Conservation (phyloP, 2,113 vertebrate genomes). For the Leucopsar rothschildi region DNA sequence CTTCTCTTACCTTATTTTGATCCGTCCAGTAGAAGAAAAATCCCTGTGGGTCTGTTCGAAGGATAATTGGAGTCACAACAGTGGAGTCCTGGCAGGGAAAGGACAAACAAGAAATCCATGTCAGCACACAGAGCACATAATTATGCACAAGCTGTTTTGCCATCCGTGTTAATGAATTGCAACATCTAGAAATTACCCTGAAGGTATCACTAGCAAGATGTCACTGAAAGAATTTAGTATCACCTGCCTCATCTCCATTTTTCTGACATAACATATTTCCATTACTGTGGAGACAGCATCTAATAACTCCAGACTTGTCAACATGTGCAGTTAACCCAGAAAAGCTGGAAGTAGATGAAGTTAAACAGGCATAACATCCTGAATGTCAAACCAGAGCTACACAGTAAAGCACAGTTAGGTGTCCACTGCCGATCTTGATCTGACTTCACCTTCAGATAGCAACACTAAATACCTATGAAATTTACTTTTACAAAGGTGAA, state of each 20-base stretch:
- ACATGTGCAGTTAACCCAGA: neutral
- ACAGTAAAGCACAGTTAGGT: neutral
- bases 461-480: neutral
- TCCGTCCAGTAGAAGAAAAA: constrained; percentile 98
- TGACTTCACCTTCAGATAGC: neutral
- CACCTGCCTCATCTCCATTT: constrained; percentile 1
- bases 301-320: neutral
- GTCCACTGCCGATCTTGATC: neutral
- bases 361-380: neutral
- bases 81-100: constrained; percentile 82
- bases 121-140: neutral
- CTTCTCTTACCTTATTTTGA: constrained; percentile 90
- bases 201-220: neutral
- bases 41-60: constrained; percentile 92
- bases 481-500: neutral
- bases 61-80: constrained; percentile 86
- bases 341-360: neutral
- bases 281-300: neutral
- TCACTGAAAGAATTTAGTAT: neutral
- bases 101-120: neutral
- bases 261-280: neutral
- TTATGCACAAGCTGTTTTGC: neutral
- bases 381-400: neutral
- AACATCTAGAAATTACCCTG: neutral
- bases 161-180: neutral